phyloP scores from a whole-genome alignment of 2,113 vertebrate genomes.

The Callaeas wilsoni region DNA sequence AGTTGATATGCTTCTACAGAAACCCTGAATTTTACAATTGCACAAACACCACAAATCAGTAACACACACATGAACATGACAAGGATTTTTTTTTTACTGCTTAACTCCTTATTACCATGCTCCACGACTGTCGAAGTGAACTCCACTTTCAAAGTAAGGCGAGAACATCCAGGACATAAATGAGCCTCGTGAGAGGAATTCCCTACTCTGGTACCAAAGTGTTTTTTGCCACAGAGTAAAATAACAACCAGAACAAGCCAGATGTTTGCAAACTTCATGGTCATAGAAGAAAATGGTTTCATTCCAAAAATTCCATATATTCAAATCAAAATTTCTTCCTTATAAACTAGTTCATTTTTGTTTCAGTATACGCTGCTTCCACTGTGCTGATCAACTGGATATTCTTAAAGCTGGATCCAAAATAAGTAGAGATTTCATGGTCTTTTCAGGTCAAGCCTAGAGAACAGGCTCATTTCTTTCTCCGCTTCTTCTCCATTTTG shows the following conservation, averaged over 20 bases:
- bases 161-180: slow-evolving; percentile 82
- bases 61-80: background rate
- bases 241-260: slow-evolving; percentile 79
- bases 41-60: background rate
- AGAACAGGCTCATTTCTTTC: slow-evolving; percentile 89
- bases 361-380: slow-evolving; percentile 53
- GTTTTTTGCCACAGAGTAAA: slow-evolving; percentile 79
- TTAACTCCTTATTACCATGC: slow-evolving; percentile 80
- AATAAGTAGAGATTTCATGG: slow-evolving; percentile 70
- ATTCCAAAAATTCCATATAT: slow-evolving; percentile 65
- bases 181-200: slow-evolving; percentile 67
- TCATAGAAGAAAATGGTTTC: slow-evolving; percentile 62
- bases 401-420: slow-evolving; percentile 67
- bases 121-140: slow-evolving; percentile 91
- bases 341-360: slow-evolving; percentile 68
- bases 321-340: slow-evolving; percentile 64
- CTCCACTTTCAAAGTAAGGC: slow-evolving; percentile 86
- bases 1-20: background rate
- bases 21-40: background rate
- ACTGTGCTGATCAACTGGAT: slow-evolving; percentile 30
- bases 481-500: slow-evolving; percentile 96
- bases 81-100: background rate
- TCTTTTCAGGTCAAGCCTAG: slow-evolving; percentile 73
- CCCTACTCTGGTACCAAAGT: slow-evolving; percentile 74
- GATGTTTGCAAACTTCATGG: slow-evolving; percentile 78